These are phyloP conservation scores for Cygnus buccinator DNA, from an alignment of 2,113 vertebrate species.

Conservation along the genomic window DNA sequence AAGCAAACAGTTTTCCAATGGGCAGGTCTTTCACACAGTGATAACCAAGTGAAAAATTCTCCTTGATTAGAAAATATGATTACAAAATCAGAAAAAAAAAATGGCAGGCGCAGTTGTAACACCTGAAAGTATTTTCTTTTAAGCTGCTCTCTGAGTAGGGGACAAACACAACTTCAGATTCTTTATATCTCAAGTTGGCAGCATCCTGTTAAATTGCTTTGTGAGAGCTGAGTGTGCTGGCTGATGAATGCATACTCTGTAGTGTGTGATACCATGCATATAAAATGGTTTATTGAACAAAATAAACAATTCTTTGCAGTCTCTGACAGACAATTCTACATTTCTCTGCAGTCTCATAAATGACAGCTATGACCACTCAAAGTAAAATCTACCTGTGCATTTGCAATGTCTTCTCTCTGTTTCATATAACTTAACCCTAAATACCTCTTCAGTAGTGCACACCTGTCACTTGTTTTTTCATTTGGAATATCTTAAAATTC, in stretches of 20 bases:
- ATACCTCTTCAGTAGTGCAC: not conserved
- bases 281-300: conserved; percentile 59
- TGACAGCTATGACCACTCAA: conserved; percentile 7
- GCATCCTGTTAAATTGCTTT: conserved; percentile 29
- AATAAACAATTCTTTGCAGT: conserved; percentile 52
- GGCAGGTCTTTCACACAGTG: not conserved
- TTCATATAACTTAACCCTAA: not conserved
- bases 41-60: not conserved
- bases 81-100: not conserved
- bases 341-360: conserved; percentile 17
- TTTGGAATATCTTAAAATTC: not conserved
- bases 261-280: conserved; percentile 47
- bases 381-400: not conserved
- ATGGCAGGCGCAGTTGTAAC: not conserved
- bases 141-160: not conserved
- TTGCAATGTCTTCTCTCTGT: not conserved
- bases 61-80: not conserved
- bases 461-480: not conserved
- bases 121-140: not conserved
- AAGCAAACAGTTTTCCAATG: not conserved
- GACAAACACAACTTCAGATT: not conserved
- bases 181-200: conserved; percentile 30
- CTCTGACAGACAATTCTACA: conserved; percentile 1
- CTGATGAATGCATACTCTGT: conserved; percentile 37
- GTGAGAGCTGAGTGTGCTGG: not conserved